Conservation (phyloP, 2,797 vertebrate species). For the Micropoecilia bifurca region DNA sequence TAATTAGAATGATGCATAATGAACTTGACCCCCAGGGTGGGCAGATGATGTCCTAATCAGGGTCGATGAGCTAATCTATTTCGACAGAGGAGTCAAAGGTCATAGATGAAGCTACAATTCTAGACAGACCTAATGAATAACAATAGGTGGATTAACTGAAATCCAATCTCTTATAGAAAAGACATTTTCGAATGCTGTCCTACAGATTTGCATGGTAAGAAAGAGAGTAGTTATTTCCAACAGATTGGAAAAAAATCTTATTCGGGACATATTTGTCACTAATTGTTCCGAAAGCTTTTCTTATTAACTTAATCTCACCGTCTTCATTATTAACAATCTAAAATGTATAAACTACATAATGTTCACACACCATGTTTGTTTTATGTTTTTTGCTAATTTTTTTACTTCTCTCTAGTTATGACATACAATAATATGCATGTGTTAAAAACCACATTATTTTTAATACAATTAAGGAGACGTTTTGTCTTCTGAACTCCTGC, state of each 20-base stretch:
- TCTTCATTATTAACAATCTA: neutral
- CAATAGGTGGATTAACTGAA: slow-evolving; percentile 76
- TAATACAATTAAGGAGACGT: neutral
- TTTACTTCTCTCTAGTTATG: neutral
- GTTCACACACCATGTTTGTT: neutral
- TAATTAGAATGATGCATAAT: slow-evolving; percentile 67
- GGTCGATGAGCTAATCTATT: slow-evolving; percentile 74
- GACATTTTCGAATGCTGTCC: slow-evolving; percentile 71
- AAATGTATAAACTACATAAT: neutral
- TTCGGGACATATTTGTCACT: slow-evolving; percentile 18
- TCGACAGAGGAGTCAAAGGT: slow-evolving; percentile 74
- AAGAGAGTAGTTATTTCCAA: slow-evolving; percentile 40
- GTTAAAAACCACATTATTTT: neutral
- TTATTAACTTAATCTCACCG: neutral
- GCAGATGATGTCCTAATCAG: slow-evolving; percentile 72
- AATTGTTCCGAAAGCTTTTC: slow-evolving; percentile 6
- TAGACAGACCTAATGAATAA: slow-evolving; percentile 76
- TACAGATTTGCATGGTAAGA: slow-evolving; percentile 60
- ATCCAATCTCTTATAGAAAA: slow-evolving; percentile 50
- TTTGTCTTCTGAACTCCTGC: neutral
- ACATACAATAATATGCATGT: neutral
- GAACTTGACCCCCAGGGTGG: slow-evolving; percentile 74
- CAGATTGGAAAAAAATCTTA: slow-evolving; percentile 27
- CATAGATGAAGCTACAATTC: slow-evolving; percentile 74
- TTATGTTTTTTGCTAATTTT: neutral